Evolutionary conservation across 2,797 vertebrate genomes (phyloP), one percentile per base, ranked within the genome.

Genomic region (Hoplostethus atlanticus): DNA sequence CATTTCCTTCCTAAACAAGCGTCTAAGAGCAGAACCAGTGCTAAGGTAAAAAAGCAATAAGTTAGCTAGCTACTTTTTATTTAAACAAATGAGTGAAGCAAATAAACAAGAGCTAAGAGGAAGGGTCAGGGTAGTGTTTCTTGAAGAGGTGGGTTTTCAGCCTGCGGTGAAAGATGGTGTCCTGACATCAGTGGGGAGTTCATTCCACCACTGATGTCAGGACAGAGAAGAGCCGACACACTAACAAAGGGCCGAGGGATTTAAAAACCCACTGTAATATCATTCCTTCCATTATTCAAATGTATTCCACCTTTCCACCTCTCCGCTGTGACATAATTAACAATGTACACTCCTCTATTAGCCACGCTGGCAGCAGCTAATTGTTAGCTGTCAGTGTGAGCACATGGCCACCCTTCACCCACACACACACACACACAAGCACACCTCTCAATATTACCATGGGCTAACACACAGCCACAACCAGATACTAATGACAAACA

Each of bases 251-350:
- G 71, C 63, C 28, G 42, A 84, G 73, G 79, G 76, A 85, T 80
- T 84, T 56, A 62, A 88, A 77, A 76, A 64, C 62, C 70, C 44
- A 17, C 76, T 77, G 84, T 85, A 81, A 76, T 84, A 85, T 89
- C 76, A 77, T 84, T 85, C 46, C 64, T 77, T 77, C 79, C 70
- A 91, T 93, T 93, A 93, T 94, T 93, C 89, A 92, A 92, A 95
- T 93, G 66, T 83, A 92, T 93, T 93, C 91, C 89, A 89, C 90
- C 91, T 93, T 89, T 77, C 89, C 86, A 92, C 90, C 91, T 84
- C 72, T 80, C 80, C 84, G 79, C 79, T 88, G 85, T 88, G 90
- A 90, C 77, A 89, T 86, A 93, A 94, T 90, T 92, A 93, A 91
- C 87, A 85, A 88, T 84, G 88, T 89, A 89, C 85, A 90, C 86